phyloP scores from a whole-genome alignment of 1,140 invertebrate species.

The Ceratosolen solmsi region DNA sequence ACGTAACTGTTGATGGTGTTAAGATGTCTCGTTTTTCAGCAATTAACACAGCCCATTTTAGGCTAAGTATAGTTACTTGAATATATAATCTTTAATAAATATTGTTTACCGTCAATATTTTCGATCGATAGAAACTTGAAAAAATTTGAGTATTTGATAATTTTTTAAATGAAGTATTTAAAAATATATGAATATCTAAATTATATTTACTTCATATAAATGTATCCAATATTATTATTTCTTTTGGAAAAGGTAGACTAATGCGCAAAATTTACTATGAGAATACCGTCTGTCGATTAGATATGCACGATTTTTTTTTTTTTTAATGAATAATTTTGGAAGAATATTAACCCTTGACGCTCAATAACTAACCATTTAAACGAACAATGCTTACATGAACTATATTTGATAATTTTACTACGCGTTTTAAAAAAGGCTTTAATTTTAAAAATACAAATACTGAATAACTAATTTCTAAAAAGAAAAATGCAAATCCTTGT shows the following conservation, averaged over 20 bases:
- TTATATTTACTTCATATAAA: background rate
- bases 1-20: background rate
- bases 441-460: too few species aligned
- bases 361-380: background rate
- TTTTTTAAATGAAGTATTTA: too few species aligned
- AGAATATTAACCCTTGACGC: constrained; percentile 1
- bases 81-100: background rate
- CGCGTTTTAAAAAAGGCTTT: too few species aligned
- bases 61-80: background rate
- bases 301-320: background rate
- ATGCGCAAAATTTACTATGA: background rate
- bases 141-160: background rate
- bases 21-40: background rate
- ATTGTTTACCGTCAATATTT: background rate
- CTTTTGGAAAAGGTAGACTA: background rate
- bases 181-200: background rate
- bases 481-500: too few species aligned
- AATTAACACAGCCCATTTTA: constrained; percentile 4
- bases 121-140: background rate
- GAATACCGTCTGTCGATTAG: background rate
- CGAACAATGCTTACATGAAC: too few species aligned
- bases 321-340: background rate
- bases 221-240: background rate
- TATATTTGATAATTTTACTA: too few species aligned
- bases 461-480: too few species aligned